Evolutionary conservation across 2,797 vertebrate genomes (phyloP), one percentile per base, ranked within the genome.

Genomic region (Mormyrops attenuatus): DNA sequence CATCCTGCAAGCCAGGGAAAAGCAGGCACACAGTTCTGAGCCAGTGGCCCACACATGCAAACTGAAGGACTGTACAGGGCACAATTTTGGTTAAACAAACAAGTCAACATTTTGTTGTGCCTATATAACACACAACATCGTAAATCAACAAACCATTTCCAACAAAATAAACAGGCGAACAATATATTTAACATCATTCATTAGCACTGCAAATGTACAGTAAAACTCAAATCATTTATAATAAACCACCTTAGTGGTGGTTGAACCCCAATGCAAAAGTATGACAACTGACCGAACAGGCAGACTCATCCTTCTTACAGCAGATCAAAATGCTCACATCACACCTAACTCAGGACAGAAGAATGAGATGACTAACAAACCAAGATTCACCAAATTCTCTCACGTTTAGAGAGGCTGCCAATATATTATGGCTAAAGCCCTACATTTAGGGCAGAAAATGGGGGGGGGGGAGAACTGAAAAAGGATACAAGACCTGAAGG

Each of bases 1-100:
- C 99, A 92, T 99, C 99, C 98, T 99, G 92, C 88, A 30, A 30
- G 47, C 50, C 85, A 34, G 89, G 85, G 90, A 90, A 15, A 84
- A 88, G 44, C 47, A 73, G 17, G 88, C 84, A 86, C 41, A 63
- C 85, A n/a, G 47, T 26, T 17, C 49, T 85, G 22, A 50, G 47
- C 49, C 6, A 34, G 9, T 7, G 38, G 38, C 5, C 49, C 15
- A 20, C 44, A 34, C 20, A 15, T 87, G 5, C 20, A 87, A 87
- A 55, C 11, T 52, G 26, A 17, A 86, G 47, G 50, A 15, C 26
- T 53, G 17, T 41, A 17, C 7, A 5, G 26, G 22, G 5, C 20
- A 50, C 5, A 53, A 52, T 13, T 26, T 26, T 8, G 0, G 13
- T 85, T 30, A 22, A 34, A 73, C 17, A 82, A 17, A 44, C 47